phyloP scores from a whole-genome alignment of 2,113 vertebrate genomes.

The Clarias magur region DNA sequence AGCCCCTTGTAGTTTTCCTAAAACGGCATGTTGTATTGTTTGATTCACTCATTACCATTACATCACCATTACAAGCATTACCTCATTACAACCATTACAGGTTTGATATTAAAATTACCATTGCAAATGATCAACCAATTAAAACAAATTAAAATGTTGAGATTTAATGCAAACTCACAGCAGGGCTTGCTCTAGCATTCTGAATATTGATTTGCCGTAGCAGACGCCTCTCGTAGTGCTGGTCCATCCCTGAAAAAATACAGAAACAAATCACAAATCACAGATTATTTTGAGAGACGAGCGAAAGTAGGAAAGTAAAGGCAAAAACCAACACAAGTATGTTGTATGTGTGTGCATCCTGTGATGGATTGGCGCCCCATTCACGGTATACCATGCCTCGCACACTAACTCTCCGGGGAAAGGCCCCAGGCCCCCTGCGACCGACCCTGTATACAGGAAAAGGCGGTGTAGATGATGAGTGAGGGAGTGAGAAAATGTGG shows the following conservation, averaged over 20 bases:
- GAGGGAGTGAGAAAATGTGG: no score
- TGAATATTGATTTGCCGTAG: conserved; percentile 93
- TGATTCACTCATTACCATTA: not conserved
- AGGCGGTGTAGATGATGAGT: no score
- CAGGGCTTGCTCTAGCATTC: conserved; percentile 89
- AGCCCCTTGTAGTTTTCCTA: not conserved
- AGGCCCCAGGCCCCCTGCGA: no score
- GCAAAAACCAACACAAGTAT: not conserved
- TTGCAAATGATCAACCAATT: not conserved
- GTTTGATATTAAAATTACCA: no score
- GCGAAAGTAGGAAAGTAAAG: not conserved
- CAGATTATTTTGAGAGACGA: not conserved
- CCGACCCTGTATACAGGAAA: no score
- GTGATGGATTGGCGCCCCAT: no score
- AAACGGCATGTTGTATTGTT: not conserved
- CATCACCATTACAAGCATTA: no score
- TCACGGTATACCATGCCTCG: no score
- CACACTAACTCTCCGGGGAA: no score
- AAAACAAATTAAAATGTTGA: not conserved
- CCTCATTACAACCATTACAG: no score
- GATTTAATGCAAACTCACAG: conserved; percentile 76
- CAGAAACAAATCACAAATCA: conserved; percentile 6
- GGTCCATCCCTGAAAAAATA: conserved; percentile 80
- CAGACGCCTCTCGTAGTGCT: conserved; percentile 91
- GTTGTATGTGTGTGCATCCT: no score